A percentile compares a stretch with the other conserved stretches of the same genome.
Conservation (phyloP, 2,113 vertebrate genomes). For the Ceratotherium simum region DNA sequence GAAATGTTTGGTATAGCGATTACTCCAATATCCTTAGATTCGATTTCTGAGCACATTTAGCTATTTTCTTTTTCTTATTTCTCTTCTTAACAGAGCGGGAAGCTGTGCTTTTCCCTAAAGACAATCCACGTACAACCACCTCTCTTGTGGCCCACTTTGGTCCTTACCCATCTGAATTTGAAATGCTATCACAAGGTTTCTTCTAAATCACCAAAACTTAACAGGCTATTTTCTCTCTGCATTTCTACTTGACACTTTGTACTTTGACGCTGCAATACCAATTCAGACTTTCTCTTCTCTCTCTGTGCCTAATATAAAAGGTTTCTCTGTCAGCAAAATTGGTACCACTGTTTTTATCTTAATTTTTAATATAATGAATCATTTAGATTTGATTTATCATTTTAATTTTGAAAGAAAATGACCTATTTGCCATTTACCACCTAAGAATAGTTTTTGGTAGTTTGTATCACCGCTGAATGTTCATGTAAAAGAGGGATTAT, state of each 20-base stretch:
- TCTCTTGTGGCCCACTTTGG: background rate
- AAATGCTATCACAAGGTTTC: conserved; percentile 51
- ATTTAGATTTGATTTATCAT: background rate
- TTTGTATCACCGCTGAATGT: background rate
- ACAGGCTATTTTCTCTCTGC: conserved; percentile 28
- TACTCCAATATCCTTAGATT: background rate
- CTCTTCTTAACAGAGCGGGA: background rate
- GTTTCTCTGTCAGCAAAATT: background rate
- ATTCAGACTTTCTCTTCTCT: background rate
- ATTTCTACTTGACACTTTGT: conserved; percentile 23
- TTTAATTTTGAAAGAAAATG: conserved; percentile 43
- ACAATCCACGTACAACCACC: background rate
- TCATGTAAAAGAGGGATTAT: background rate
- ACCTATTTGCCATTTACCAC: background rate
- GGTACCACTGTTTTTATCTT: background rate
- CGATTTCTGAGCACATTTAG: background rate
- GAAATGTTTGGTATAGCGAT: background rate
- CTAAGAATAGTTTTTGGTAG: background rate
- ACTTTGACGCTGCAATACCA: background rate
- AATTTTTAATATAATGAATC: background rate
- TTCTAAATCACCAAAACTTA: conserved; percentile 41
- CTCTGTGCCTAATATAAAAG: background rate
- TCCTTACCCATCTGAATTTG: conserved; percentile 45
- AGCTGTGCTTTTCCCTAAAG: background rate
- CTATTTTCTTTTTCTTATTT: conserved; percentile 31